Evolutionary conservation across 2,888 invertebrate species (phyloP).

Genomic region (Philereme vetulata): DNA sequence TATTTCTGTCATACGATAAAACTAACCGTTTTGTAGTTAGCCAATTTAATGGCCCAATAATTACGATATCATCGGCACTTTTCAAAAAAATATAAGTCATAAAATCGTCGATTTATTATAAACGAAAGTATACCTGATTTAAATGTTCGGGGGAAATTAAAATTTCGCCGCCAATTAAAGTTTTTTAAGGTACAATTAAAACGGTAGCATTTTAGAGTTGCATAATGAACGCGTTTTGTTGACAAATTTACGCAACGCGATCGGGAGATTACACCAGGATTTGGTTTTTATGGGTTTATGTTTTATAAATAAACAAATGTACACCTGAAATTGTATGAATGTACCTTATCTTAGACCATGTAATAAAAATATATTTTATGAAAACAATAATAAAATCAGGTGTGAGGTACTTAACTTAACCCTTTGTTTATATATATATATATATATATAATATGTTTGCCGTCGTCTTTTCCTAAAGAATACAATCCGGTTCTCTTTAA

Average conservation of each 20-base stretch:
- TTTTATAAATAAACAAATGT: slow-evolving; percentile 9
- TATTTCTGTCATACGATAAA: slow-evolving; percentile 39
- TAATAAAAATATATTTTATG: too few species aligned
- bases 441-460: too few species aligned
- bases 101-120: slow-evolving; percentile 59
- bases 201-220: slow-evolving; percentile 65
- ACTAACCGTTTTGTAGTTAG: slow-evolving; percentile 37
- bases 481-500: too few species aligned
- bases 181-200: slow-evolving; percentile 64
- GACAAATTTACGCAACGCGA: slow-evolving; percentile 27
- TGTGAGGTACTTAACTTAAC: too few species aligned
- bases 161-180: slow-evolving; percentile 56
- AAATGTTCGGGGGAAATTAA: slow-evolving; percentile 48
- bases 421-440: too few species aligned
- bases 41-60: slow-evolving; percentile 40
- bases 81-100: slow-evolving; percentile 45
- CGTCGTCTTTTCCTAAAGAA: too few species aligned
- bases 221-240: slow-evolving; percentile 44
- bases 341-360: background rate
- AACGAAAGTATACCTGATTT: slow-evolving; percentile 61
- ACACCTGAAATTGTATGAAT: background rate
- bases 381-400: too few species aligned
- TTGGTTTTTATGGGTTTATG: too few species aligned
- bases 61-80: slow-evolving; percentile 50
- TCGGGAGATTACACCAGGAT: slow-evolving; percentile 19